Percentiles rank a stretch among this genome's conserved stretches.
Evolutionary conservation across 2,113 vertebrate species (phyloP).

Genomic region (Pangasianodon hypophthalmus): DNA sequence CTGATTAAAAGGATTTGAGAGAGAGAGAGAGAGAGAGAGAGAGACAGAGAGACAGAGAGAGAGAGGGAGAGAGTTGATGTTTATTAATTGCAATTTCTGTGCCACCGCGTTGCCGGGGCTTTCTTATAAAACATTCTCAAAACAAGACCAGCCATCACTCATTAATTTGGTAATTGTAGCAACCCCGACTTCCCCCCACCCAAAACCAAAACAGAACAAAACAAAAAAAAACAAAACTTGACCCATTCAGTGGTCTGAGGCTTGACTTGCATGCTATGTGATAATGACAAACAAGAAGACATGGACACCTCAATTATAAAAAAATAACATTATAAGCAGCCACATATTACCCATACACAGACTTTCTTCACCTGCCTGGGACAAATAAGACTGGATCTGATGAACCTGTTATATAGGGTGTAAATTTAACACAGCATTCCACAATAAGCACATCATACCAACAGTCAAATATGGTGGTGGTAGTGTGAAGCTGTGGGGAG

Average conservation of each 20-base stretch:
- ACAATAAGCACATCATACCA: neutral
- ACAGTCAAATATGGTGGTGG: neutral
- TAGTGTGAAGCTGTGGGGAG: neutral
- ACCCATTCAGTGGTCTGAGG: neutral
- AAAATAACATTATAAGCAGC: neutral
- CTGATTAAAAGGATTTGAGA: neutral
- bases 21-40: constrained; percentile 11
- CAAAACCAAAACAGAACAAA: too few relatives aligned
- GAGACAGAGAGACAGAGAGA: constrained; percentile 16
- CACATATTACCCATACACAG: neutral
- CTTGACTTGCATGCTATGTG: neutral
- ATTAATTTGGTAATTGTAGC: neutral
- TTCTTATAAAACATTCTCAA: constrained; percentile 20
- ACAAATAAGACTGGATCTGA: neutral
- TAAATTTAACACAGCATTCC: neutral
- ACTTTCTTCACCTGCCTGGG: neutral
- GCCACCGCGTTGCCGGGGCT: constrained; percentile 9
- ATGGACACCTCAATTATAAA: neutral
- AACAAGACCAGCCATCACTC: constrained; percentile 8
- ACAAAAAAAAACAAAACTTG: neutral
- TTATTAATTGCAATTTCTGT: constrained; percentile 32
- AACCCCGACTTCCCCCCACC: neutral
- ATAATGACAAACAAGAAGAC: neutral
- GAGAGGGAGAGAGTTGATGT: constrained; percentile 13
- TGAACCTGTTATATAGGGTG: neutral